Evolutionary conservation across 1,140 invertebrate genomes (phyloP).

Genomic region (Drosophila prosaltans): DNA sequence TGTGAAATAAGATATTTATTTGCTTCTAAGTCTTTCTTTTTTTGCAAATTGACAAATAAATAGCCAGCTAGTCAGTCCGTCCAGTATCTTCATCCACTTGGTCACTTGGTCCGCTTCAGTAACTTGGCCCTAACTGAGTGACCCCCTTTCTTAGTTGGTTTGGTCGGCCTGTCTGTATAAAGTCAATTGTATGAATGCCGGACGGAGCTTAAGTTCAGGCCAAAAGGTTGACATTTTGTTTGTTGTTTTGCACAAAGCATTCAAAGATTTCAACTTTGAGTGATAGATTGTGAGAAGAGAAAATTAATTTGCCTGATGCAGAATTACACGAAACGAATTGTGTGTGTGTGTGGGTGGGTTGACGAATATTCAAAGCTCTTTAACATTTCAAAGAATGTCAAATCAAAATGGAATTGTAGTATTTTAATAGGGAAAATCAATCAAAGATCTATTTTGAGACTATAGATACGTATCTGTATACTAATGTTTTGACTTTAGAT

Average conservation of each 20-base stretch:
- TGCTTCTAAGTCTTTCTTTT: conserved; percentile 61
- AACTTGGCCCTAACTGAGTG: background rate
- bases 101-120: conserved; percentile 22
- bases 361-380: background rate
- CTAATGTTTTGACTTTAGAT: too few species aligned
- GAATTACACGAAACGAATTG: background rate
- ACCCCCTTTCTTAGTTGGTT: conserved; percentile 14
- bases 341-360: background rate
- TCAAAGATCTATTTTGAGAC: too few species aligned
- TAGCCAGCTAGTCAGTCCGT: conserved; percentile 34
- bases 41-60: conserved; percentile 75
- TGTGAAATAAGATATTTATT: conserved; percentile 77
- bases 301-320: conserved; percentile 61
- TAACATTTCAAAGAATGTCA: background rate
- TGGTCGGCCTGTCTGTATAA: conserved; percentile 30
- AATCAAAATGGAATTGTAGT: background rate
- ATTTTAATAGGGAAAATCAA: too few species aligned
- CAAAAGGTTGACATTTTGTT: conserved; percentile 41
- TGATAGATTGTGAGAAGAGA: conserved; percentile 27
- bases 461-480: too few species aligned
- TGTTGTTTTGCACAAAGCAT: conserved; percentile 28
- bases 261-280: conserved; percentile 33
- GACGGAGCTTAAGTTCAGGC: conserved; percentile 51
- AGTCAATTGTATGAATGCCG: conserved; percentile 56
- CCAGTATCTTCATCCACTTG: conserved; percentile 1